These are phyloP conservation scores for Coccyzus lansbergi DNA, from an alignment of 2,797 vertebrate genomes.

Conservation along the genomic window DNA sequence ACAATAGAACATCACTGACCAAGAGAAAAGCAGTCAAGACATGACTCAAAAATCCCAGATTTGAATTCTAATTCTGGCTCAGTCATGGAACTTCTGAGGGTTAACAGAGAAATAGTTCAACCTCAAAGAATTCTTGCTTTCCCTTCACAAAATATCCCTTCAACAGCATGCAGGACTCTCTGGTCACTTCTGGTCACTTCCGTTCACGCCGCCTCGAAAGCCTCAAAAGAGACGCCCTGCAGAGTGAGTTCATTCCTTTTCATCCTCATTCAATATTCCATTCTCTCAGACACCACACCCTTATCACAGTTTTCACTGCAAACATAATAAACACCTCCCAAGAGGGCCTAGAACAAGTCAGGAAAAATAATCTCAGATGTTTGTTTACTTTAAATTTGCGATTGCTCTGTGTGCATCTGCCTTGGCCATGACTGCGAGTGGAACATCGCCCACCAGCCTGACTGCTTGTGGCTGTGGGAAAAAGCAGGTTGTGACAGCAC, in stretches of 20 bases:
- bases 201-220: neutral
- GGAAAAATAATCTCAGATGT: neutral
- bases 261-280: neutral
- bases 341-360: neutral
- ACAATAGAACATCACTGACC: neutral
- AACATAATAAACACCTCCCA: neutral
- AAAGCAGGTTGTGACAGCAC: neutral
- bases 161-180: neutral
- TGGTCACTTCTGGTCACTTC: neutral
- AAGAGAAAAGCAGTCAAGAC: neutral
- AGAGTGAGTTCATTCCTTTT: neutral
- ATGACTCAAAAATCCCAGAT: neutral
- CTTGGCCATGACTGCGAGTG: neutral
- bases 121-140: neutral
- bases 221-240: neutral
- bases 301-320: neutral
- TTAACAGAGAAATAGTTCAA: neutral
- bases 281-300: constrained; percentile 14
- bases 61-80: neutral
- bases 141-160: neutral
- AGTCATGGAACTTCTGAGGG: neutral
- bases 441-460: neutral
- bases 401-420: neutral
- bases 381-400: neutral
- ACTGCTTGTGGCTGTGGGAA: neutral